phyloP scores from a whole-genome alignment of 2,113 vertebrate genomes.

The Hiodon tergisus region DNA sequence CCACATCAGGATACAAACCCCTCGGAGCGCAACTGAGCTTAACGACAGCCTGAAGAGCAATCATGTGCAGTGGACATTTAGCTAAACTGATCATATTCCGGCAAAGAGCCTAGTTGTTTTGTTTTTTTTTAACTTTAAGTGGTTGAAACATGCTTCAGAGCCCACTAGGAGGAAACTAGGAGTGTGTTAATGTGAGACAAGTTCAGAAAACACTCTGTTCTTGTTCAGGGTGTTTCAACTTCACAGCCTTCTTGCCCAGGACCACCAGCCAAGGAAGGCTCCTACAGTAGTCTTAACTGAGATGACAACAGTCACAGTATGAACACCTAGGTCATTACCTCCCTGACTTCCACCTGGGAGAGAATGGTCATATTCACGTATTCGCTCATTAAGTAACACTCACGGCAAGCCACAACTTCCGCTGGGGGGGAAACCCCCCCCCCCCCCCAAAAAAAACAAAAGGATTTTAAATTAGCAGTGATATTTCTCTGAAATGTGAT shows the following conservation, averaged over 20 bases:
- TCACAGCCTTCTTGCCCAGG: neutral
- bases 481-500: slow-evolving; percentile 7
- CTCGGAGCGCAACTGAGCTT: neutral
- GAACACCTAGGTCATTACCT: neutral
- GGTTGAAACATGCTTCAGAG: too few species aligned
- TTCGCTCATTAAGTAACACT: too few species aligned
- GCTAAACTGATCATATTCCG: neutral
- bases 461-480: slow-evolving; percentile 29
- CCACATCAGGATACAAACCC: neutral
- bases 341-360: neutral
- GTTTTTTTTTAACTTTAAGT: neutral
- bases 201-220: neutral
- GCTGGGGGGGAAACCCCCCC: too few species aligned
- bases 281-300: neutral
- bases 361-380: too few species aligned
- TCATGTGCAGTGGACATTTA: neutral
- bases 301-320: neutral
- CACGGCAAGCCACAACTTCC: neutral
- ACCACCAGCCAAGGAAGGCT: neutral
- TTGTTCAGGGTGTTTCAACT: neutral
- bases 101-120: neutral
- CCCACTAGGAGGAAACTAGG: too few species aligned
- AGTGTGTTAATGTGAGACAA: neutral
- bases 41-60: neutral
- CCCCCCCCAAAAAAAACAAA: neutral